Evolutionary conservation across 2,113 vertebrate species (phyloP).

Genomic region (Cyphomyrus plagiostoma): DNA sequence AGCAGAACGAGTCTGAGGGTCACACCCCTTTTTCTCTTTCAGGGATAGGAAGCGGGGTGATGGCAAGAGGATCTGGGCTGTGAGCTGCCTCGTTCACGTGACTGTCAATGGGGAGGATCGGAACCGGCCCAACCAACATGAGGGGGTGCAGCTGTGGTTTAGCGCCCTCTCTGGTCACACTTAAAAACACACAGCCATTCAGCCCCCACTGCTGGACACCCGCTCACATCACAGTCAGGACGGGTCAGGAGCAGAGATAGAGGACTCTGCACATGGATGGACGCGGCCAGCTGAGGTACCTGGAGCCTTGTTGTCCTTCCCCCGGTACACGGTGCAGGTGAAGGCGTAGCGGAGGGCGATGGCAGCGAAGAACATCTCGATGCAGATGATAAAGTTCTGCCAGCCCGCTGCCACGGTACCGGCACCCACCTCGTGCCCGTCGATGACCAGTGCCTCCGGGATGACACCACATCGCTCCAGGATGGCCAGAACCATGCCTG

Average conservation of each 20-base stretch:
- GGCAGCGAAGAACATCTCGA: conserved; percentile 89
- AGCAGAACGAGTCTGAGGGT: not conserved
- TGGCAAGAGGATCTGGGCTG: not conserved
- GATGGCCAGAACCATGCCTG: conserved; percentile 85
- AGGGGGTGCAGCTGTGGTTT: not conserved
- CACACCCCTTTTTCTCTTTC: not conserved
- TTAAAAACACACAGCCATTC: not conserved
- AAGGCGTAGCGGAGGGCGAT: conserved; percentile 83
- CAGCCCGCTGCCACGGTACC: conserved; percentile 88
- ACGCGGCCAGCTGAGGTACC: conserved; percentile 51
- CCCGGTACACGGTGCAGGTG: conserved; percentile 77
- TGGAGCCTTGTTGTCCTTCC: conserved; percentile 75
- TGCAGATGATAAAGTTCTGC: conserved; percentile 93
- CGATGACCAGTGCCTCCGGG: conserved; percentile 73
- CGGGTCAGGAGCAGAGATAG: not conserved
- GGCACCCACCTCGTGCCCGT: conserved; percentile 74
- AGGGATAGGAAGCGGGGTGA: not conserved
- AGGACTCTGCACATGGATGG: not conserved
- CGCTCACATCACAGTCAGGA: not conserved
- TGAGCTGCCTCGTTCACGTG: not conserved
- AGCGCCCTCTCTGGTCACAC: not conserved
- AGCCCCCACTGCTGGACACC: not conserved
- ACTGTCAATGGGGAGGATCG: not conserved
- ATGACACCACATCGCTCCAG: conserved; percentile 83
- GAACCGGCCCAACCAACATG: not conserved